Evolutionary conservation across 2,888 invertebrate species (phyloP).

Genomic region (Epinotia nisella): DNA sequence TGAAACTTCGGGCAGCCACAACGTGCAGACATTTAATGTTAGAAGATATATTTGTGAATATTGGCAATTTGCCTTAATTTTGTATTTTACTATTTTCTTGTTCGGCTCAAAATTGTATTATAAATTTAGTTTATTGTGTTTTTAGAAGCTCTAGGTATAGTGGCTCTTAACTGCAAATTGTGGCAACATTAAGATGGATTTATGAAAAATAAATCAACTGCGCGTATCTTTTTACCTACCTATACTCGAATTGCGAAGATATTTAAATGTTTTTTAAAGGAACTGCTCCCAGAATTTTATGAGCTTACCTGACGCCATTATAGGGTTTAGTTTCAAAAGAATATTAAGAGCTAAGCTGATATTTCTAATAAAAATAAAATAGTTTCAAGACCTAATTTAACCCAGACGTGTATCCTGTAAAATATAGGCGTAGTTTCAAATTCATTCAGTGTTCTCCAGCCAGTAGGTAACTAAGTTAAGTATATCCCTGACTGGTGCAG

Average conservation of each 20-base stretch:
- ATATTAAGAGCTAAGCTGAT: too few relatives aligned
- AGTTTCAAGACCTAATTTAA: neutral
- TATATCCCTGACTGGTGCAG: constrained; percentile 1
- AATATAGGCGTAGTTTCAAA: neutral
- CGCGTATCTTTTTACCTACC: too few relatives aligned
- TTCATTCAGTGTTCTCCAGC: neutral
- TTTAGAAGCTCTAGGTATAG: neutral
- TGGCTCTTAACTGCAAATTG: neutral
- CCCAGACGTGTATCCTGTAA: neutral
- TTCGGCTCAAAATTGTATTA: neutral
- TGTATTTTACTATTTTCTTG: neutral
- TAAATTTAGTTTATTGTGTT: constrained; percentile 6
- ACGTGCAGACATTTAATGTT: neutral
- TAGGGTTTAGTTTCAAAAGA: too few relatives aligned
- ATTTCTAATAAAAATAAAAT: too few relatives aligned
- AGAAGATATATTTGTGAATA: constrained; percentile 8
- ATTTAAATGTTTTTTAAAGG: too few relatives aligned
- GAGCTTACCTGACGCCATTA: too few relatives aligned
- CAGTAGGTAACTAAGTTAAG: neutral
- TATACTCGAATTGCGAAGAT: too few relatives aligned
- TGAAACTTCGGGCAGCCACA: neutral
- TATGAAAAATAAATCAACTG: too few relatives aligned
- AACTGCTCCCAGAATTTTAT: too few relatives aligned
- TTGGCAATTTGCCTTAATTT: neutral
- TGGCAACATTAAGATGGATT: neutral